phyloP scores from a whole-genome alignment of 2,113 vertebrate genomes.

The Corvus hawaiiensis region DNA sequence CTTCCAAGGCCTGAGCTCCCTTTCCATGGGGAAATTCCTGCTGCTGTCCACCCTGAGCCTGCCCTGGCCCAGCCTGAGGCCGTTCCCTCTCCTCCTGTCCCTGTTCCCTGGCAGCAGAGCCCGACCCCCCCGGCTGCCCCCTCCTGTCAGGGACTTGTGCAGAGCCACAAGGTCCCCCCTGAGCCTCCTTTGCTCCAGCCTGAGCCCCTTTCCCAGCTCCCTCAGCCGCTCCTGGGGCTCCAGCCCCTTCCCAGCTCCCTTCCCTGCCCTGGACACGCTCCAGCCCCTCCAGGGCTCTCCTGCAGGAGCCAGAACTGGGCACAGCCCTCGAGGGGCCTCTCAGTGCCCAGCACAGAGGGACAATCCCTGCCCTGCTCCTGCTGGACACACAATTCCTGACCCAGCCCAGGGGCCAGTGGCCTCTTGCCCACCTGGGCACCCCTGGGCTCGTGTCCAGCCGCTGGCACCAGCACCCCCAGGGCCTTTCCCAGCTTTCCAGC shows the following conservation, averaged over 20 bases:
- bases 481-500: not conserved
- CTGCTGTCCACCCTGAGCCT: not conserved
- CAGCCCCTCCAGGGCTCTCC: too few relatives aligned
- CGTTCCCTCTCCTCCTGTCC: not conserved
- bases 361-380: too few relatives aligned
- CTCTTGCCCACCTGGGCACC: too few relatives aligned
- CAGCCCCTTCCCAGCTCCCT: not conserved
- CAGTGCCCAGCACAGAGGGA: too few relatives aligned
- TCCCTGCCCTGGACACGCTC: too few relatives aligned
- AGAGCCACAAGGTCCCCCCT: not conserved
- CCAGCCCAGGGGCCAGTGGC: too few relatives aligned
- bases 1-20: not conserved
- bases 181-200: not conserved
- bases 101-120: not conserved
- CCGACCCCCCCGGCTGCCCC: not conserved
- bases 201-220: not conserved
- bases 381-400: too few relatives aligned
- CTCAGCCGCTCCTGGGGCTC: not conserved
- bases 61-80: not conserved
- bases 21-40: not conserved
- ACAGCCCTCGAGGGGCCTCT: too few relatives aligned
- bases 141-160: not conserved
- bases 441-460: too few relatives aligned
- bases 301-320: too few relatives aligned
- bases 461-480: not conserved